phyloP scores from a whole-genome alignment of 2,888 invertebrate species.

The Prosapia bicincta region DNA sequence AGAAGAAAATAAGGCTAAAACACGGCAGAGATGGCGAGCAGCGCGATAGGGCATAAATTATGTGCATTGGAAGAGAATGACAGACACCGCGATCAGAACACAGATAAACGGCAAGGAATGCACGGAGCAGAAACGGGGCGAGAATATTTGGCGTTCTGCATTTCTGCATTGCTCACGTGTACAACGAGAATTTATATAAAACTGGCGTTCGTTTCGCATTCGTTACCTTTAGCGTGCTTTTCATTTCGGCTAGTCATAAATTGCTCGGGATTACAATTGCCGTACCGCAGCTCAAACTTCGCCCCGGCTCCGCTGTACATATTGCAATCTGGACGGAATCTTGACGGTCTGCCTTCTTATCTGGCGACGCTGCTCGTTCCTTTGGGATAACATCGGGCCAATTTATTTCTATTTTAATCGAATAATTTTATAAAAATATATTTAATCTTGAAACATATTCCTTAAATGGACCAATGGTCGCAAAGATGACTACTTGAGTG shows the following conservation, averaged over 20 bases:
- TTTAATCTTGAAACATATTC: background rate
- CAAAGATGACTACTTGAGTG: too few species aligned
- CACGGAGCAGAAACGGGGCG: background rate
- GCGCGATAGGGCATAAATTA: constrained; percentile 11
- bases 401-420: background rate
- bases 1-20: background rate
- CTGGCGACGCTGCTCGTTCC: too few species aligned
- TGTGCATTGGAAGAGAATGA: constrained; percentile 14
- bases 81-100: background rate
- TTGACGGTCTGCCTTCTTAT: too few species aligned
- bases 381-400: background rate
- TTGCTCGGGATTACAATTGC: background rate
- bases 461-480: too few species aligned
- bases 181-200: background rate
- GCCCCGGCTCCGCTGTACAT: background rate
- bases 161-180: constrained; percentile 1
- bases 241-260: background rate
- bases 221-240: background rate
- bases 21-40: background rate
- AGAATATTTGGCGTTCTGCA: background rate
- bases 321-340: background rate
- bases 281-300: background rate
- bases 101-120: background rate
- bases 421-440: background rate
- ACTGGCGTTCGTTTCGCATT: background rate